These are phyloP conservation scores for Eupithecia insigniata DNA, from an alignment of 2,888 invertebrate genomes.

Conservation along the genomic window DNA sequence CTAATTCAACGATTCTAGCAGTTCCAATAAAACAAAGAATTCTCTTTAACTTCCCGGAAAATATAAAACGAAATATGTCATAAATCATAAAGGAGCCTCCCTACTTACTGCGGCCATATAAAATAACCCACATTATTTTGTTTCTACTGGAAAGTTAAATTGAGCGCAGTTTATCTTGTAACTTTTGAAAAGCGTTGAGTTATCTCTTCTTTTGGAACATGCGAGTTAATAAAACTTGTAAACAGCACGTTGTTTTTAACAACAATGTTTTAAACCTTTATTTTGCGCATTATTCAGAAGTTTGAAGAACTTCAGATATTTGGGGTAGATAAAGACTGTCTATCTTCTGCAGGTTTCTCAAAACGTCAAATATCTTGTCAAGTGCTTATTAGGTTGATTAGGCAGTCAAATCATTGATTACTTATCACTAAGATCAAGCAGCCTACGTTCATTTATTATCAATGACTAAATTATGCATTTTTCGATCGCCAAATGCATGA, in stretches of 20 bases:
- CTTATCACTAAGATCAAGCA: too few relatives aligned
- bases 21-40: background rate
- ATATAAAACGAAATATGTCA: slow-evolving; percentile 2
- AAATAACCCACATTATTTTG: slow-evolving; percentile 18
- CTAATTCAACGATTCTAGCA: background rate
- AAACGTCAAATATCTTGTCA: too few relatives aligned
- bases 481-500: background rate
- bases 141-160: slow-evolving; percentile 20
- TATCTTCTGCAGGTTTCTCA: background rate
- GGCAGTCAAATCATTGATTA: too few relatives aligned
- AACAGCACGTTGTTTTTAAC: background rate
- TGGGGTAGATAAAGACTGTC: background rate
- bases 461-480: background rate
- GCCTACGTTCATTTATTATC: too few relatives aligned
- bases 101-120: slow-evolving; percentile 1
- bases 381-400: background rate
- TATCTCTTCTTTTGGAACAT: background rate
- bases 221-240: background rate
- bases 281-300: background rate
- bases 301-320: background rate
- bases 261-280: background rate
- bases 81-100: background rate
- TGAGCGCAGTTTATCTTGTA: slow-evolving; percentile 15
- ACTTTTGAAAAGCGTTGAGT: slow-evolving; percentile 13
- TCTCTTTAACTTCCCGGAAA: background rate